A percentile compares a stretch with the other conserved stretches of the same genome.
phyloP scores from a whole-genome alignment of 2,113 vertebrate genomes.

The Oplegnathus fasciatus region DNA sequence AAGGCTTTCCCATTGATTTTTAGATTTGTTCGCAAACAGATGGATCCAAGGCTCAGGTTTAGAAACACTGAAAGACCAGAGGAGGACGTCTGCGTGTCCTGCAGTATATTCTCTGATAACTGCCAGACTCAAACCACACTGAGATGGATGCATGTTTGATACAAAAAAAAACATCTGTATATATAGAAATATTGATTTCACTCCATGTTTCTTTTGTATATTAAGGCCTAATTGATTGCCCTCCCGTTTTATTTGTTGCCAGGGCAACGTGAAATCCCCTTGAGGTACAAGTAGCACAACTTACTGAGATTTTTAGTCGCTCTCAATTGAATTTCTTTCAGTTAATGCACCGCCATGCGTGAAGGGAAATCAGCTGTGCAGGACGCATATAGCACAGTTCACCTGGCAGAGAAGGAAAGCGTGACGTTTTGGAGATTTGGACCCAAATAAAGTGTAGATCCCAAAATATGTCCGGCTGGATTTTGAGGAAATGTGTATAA shows the following conservation, averaged over 20 bases:
- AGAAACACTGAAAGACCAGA: conserved; percentile 13
- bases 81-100: conserved; percentile 14
- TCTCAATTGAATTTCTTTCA: conserved; percentile 20
- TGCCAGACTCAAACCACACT: neutral
- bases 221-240: conserved; percentile 37
- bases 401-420: neutral
- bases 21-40: conserved; percentile 56
- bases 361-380: conserved; percentile 26
- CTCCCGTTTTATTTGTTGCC: conserved; percentile 25
- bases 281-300: neutral
- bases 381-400: neutral
- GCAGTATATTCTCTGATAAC: conserved; percentile 1
- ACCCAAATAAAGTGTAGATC: too few relatives aligned
- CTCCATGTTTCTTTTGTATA: neutral
- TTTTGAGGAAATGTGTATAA: neutral
- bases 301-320: conserved; percentile 15
- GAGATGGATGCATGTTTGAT: neutral
- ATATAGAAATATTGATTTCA: neutral
- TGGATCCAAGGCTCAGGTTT: conserved; percentile 23
- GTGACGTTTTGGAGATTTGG: neutral
- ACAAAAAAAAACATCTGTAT: neutral
- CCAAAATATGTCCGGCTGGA: neutral
- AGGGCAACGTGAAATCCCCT: conserved; percentile 19
- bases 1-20: conserved; percentile 61
- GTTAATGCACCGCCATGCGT: neutral